phyloP scores from a whole-genome alignment of 2,888 invertebrate genomes.

The Cheilosia variabilis region DNA sequence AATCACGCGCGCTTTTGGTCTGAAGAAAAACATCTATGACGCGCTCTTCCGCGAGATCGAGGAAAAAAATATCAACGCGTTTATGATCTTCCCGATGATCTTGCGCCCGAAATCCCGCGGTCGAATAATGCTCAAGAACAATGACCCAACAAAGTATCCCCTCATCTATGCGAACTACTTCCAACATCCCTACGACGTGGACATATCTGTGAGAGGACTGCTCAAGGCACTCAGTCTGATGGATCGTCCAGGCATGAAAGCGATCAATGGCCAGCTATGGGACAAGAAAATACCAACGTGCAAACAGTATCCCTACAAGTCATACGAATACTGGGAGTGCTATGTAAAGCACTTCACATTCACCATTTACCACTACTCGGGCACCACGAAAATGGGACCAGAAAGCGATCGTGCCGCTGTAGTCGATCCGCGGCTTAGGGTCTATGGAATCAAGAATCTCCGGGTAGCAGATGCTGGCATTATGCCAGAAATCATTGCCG shows the following conservation, averaged over 20 bases:
- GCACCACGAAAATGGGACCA: conserved; percentile 88
- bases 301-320: conserved; percentile 84
- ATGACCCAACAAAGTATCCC: conserved; percentile 87
- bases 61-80: conserved; percentile 83
- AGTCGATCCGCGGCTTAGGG: conserved; percentile 86
- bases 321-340: conserved; percentile 88
- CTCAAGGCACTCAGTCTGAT: conserved; percentile 85
- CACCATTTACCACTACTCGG: conserved; percentile 87
- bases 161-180: conserved; percentile 89
- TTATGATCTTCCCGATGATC: conserved; percentile 86
- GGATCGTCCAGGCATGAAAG: conserved; percentile 85
- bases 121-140: conserved; percentile 86
- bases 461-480: conserved; percentile 86
- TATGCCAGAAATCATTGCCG: conserved; percentile 85
- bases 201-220: conserved; percentile 86
- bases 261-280: conserved; percentile 85
- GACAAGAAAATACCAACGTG: conserved; percentile 87
- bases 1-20: conserved; percentile 84
- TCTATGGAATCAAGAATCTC: conserved; percentile 84
- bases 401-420: conserved; percentile 86
- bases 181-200: conserved; percentile 86
- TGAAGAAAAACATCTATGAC: conserved; percentile 84
- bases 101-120: conserved; percentile 89
- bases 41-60: conserved; percentile 83
- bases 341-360: conserved; percentile 86